A percentile compares a stretch with the other conserved stretches of the same genome.
These are phyloP conservation scores for Rhea americana DNA, from an alignment of 2,113 vertebrate species.

Conservation along the genomic window DNA sequence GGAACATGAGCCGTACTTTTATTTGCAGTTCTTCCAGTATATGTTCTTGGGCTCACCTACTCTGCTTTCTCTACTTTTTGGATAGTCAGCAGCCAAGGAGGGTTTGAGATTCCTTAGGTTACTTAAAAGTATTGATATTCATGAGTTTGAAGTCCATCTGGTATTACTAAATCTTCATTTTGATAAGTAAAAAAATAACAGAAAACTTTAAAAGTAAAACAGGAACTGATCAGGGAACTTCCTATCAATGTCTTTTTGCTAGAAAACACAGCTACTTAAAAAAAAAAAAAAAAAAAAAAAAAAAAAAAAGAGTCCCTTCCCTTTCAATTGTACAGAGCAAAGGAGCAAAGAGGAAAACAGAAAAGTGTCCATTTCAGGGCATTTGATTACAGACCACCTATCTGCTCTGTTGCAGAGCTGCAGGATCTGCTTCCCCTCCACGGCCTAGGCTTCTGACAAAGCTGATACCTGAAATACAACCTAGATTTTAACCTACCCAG, in stretches of 20 bases:
- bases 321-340: no score
- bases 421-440: no score
- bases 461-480: not conserved
- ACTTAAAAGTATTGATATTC: not conserved
- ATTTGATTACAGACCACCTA: not conserved
- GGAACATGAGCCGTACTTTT: not conserved
- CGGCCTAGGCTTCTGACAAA: rapidly evolving
- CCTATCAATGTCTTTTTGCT: no score
- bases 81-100: not conserved
- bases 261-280: no score
- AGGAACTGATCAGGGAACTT: no score
- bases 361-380: not conserved
- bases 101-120: not conserved
- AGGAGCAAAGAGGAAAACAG: not conserved
- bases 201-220: no score
- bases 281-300: no score
- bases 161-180: not conserved
- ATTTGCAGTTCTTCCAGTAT: not conserved
- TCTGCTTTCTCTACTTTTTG: not conserved
- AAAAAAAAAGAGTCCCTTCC: no score
- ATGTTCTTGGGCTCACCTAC: not conserved
- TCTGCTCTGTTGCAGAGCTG: not conserved
- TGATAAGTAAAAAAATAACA: no score
- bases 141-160: not conserved
- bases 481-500: not conserved